These are phyloP conservation scores for Petrocephalus zakoni DNA, from an alignment of 2,113 vertebrate species.

Conservation along the genomic window DNA sequence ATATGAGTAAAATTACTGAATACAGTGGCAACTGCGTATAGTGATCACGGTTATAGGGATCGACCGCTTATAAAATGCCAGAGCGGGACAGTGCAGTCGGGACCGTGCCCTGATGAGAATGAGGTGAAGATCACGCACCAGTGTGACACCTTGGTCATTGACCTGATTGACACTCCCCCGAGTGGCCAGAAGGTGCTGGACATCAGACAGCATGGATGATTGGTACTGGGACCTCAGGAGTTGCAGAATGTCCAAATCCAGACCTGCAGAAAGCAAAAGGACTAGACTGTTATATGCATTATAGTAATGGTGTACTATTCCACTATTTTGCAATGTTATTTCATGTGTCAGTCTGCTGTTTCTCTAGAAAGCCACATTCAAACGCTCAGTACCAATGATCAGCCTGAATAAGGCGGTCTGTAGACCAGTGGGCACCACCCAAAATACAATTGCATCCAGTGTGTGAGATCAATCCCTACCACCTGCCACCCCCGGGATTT, in stretches of 20 bases:
- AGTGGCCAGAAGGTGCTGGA: slow-evolving; percentile 68
- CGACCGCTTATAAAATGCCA: neutral
- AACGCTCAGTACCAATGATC: neutral
- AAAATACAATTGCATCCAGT: neutral
- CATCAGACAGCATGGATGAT: slow-evolving; percentile 76
- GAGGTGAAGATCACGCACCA: slow-evolving; percentile 64
- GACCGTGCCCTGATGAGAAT: neutral
- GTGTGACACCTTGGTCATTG: slow-evolving; percentile 79
- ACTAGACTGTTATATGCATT: neutral
- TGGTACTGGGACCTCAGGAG: slow-evolving; percentile 78
- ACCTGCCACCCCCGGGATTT: neutral
- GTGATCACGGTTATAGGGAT: neutral
- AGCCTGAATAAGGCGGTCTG: neutral
- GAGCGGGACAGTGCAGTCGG: neutral
- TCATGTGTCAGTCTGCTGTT: neutral
- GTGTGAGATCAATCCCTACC: neutral
- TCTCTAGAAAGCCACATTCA: neutral
- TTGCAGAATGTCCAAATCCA: slow-evolving; percentile 71
- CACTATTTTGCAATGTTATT: neutral
- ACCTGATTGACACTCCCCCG: slow-evolving; percentile 70
- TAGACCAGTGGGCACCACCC: neutral
- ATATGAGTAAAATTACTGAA: neutral
- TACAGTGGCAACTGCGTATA: too few species aligned
- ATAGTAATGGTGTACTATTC: neutral
- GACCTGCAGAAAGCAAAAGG: slow-evolving; percentile 56